Evolutionary conservation across 2,113 vertebrate species (phyloP).

Genomic region (Pyxicephalus adspersus): DNA sequence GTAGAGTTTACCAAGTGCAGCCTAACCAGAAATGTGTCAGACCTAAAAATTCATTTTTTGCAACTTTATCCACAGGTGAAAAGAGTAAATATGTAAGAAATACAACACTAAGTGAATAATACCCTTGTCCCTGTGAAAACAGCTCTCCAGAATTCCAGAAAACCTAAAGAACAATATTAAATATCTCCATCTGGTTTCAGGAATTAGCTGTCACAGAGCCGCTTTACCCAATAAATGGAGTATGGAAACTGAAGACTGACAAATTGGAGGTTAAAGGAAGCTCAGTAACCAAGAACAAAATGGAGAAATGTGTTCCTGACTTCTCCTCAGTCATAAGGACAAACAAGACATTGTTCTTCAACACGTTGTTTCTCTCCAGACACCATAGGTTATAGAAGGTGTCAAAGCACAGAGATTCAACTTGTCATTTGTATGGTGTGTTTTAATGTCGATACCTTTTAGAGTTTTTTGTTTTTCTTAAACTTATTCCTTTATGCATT

Average conservation of each 20-base stretch:
- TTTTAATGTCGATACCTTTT: not conserved
- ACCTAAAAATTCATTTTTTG: slow-evolving; percentile 39
- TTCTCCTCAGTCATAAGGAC: slow-evolving; percentile 23
- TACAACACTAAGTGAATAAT: slow-evolving; percentile 51
- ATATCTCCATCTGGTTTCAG: slow-evolving; percentile 54
- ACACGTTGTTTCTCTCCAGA: slow-evolving; percentile 18
- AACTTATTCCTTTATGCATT: not conserved
- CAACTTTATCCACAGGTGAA: slow-evolving; percentile 42
- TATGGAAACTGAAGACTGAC: slow-evolving; percentile 53
- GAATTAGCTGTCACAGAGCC: slow-evolving; percentile 53
- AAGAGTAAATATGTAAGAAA: slow-evolving; percentile 51
- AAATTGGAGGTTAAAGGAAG: slow-evolving; percentile 54
- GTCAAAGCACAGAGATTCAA: slow-evolving; percentile 40
- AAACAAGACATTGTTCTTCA: slow-evolving; percentile 47
- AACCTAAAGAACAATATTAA: slow-evolving; percentile 50
- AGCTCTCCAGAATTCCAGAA: slow-evolving; percentile 48
- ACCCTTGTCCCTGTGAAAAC: slow-evolving; percentile 39
- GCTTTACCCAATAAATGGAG: slow-evolving; percentile 49
- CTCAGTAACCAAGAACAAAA: slow-evolving; percentile 39
- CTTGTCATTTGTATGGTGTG: slow-evolving; percentile 35
- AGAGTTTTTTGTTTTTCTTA: slow-evolving; percentile 1
- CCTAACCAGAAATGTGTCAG: slow-evolving; percentile 39
- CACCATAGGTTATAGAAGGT: slow-evolving; percentile 13
- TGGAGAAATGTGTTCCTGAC: slow-evolving; percentile 39
- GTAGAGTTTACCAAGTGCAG: not conserved